Base-by-base conservation (phyloP, 2,797 vertebrate genomes). In the Streptopelia turtur region DNA sequence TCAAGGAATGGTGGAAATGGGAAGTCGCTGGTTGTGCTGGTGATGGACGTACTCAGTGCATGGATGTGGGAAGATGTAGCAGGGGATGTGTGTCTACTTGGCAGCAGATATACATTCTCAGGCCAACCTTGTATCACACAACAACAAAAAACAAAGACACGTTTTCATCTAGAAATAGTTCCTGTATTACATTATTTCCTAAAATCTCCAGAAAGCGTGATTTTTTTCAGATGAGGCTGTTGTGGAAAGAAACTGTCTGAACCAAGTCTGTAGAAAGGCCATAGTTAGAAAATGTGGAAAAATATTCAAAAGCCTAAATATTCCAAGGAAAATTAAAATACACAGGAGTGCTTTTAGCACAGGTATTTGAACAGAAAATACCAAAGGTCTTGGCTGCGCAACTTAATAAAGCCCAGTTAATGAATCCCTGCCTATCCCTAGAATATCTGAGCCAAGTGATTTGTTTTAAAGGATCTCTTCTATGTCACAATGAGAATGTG, bases 11-110 rank as follows among this genome's bases (percentile, higher is more conserved):
- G 39, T 27, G 41, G 52, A 63, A 92, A 79, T 11, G 18, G 31
- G 27, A 84, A 64, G 25, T 13, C 3, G 1, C 1, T 0, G 13
- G 17, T 1, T 77, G 14, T 43, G 60, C 0, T 8, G 18, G 13
- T 56, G 49, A 39, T n/a, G 27, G 43, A 83, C 76, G 8, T 6
- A 2, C 18, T 87, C 8, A 0, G 56, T 22, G 22, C 3, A 0
- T 49, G 39, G 41, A 22, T 45, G n/a, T 30, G 14, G 50, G 55
- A 80, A 77, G 37, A 20, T 10, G 11, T 6, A 79, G 35, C 18
- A 35, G 50, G 25, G 37, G 27, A 64, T 47, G 22, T 11, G 43
- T 2, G 6, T 39, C 52, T 63, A 5, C n/a, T 75, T 68, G n/a
- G 13, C 39, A 52, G 49, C 13, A 78, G 16, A 43, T 56, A 30